Evolutionary conservation across 2,113 vertebrate species (phyloP), one percentile per base, ranked within the genome.

Genomic region (Smithornis capensis): DNA sequence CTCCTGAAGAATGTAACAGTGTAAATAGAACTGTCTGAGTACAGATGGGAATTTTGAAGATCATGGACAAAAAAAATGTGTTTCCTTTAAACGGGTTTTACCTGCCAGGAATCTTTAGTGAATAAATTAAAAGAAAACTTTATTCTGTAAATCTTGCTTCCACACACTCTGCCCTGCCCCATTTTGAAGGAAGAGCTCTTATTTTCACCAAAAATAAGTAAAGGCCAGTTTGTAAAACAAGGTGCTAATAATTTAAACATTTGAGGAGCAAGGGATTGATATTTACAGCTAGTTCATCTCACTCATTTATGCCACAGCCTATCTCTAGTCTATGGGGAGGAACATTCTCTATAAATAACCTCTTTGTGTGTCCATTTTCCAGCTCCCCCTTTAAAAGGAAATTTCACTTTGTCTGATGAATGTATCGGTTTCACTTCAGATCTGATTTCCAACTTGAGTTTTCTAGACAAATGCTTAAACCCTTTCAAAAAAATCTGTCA

Each of bases 81-180:
- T 87, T 96, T 95, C 75, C 86, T 87, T 94, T 92, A 87, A 95
- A 79, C 4, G 16, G 80, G 67, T 77, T 84, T 96, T 95, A 96
- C 91, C 87, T 92, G 76, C 76, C 95, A 90, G 95, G 56, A 94
- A 86, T 81, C 76, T 83, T 94, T 71, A 83, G 63, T 60, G 74
- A 81, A 83, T 92, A 87, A 64, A 91, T 96, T 88, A 88, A 85
- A 95, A 82, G 37, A 84, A 85, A 77, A 25, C 37, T 90, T 88
- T 85, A 80, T 93, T 93, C 45, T 45, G 35, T 85, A 73, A 94
- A 73, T 90, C 75, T 73, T 83, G 14, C 65, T 85, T 45, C 38
- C 21, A 22, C 37, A 53, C 42, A 56, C 21, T 35, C 37, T 7
- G 2, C 21, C 24, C 38, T 69, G 31, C 28, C 22, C 14, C 25